Conservation (phyloP, 2,113 vertebrate species). For the Indri indri region DNA sequence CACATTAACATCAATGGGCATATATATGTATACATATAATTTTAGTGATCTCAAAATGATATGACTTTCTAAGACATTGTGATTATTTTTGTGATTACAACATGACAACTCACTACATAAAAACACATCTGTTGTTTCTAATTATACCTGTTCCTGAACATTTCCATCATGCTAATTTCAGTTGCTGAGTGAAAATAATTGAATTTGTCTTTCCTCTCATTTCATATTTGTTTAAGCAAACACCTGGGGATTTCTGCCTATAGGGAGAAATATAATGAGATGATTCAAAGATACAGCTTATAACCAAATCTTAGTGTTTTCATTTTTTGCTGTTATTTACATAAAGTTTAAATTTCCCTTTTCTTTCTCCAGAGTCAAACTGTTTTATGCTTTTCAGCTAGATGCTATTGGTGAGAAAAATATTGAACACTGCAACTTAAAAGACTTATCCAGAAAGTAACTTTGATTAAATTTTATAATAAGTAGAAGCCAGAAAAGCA, state of each 20-base stretch:
- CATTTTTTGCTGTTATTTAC: conserved; percentile 1
- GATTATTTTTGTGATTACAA: conserved; percentile 69
- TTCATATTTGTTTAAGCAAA: conserved; percentile 61
- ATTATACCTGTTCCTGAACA: conserved; percentile 61
- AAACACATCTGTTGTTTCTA: conserved; percentile 68
- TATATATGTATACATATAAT: background rate
- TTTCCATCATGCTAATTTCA: conserved; percentile 68
- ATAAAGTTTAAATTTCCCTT: background rate
- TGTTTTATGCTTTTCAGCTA: background rate
- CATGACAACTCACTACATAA: conserved; percentile 41
- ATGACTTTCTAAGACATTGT: conserved; percentile 43
- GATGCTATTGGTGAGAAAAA: background rate
- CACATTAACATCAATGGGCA: background rate
- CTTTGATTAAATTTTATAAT: conserved; percentile 29
- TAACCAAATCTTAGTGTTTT: conserved; percentile 27
- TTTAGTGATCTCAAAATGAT: conserved; percentile 34
- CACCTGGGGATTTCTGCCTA: conserved; percentile 51
- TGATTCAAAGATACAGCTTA: conserved; percentile 40
- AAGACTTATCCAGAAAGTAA: background rate
- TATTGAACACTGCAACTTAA: background rate
- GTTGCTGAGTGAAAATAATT: conserved; percentile 62
- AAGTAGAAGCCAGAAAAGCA: background rate
- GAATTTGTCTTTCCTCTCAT: conserved; percentile 63
- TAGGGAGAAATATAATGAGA: conserved; percentile 46
- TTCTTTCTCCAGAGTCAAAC: conserved; percentile 16